phyloP scores from a whole-genome alignment of 2,113 vertebrate genomes.

The Marmota monax region DNA sequence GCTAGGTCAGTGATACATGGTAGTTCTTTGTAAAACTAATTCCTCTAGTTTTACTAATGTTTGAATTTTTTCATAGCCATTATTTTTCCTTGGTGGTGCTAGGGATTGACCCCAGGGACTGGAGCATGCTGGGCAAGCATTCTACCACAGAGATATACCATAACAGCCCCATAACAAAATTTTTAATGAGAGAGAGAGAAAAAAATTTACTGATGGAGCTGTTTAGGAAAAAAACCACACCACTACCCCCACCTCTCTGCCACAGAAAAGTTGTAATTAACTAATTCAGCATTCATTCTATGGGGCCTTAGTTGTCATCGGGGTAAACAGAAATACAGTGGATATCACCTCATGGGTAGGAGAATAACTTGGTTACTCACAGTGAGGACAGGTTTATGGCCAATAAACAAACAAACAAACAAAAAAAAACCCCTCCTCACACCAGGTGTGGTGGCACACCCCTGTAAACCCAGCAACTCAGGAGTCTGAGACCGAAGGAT shows the following conservation, averaged over 20 bases:
- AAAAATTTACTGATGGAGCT: background rate
- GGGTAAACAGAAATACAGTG: background rate
- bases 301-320: background rate
- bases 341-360: background rate
- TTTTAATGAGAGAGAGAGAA: background rate
- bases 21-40: conserved; percentile 6
- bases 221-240: background rate
- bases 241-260: background rate
- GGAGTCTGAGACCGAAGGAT: no score
- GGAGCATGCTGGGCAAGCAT: background rate
- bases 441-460: no score
- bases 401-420: background rate
- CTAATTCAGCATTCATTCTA: background rate
- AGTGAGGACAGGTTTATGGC: background rate
- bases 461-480: no score
- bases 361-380: background rate
- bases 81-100: background rate
- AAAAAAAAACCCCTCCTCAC: no score
- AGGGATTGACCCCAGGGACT: background rate
- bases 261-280: background rate
- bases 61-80: conserved; percentile 22
- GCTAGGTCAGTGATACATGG: background rate
- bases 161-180: background rate
- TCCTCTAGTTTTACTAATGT: conserved; percentile 23
- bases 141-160: background rate